Base-by-base conservation (phyloP, 1,140 invertebrate genomes). In the Pygmarrhopalites habei region DNA sequence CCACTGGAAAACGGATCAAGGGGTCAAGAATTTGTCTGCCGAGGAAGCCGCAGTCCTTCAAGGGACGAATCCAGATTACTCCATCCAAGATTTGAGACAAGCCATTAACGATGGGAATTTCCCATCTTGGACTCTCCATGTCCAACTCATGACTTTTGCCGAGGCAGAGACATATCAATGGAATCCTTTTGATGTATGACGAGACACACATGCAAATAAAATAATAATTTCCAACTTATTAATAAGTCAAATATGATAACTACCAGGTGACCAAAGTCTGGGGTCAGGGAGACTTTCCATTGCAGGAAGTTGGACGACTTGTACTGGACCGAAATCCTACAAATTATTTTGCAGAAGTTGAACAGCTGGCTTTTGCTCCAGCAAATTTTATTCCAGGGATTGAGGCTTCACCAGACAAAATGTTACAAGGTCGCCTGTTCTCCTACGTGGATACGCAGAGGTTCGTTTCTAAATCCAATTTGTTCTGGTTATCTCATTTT, bases 221-320 rank as follows among this genome's bases (percentile, higher is more conserved):
- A n/a, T n/a, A n/a, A n/a, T n/a, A n/a, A n/a, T n/a, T n/a, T n/a
- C n/a, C n/a, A n/a, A n/a, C n/a, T n/a, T n/a, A n/a, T n/a, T n/a
- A n/a, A n/a, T n/a, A n/a, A n/a, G n/a, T n/a, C n/a, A n/a, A n/a
- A n/a, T n/a, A n/a, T n/a, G n/a, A n/a, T n/a, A n/a, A n/a, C n/a
- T n/a, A n/a, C n/a, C n/a, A n/a, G n/a, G n/a, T 85, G 29, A 95
- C 93, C 41, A 96, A 96, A 76, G 83, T 95, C 14, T 98, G 94
- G 94, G 85, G 92, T 0, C 94, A 98, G 59, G 76, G 78, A 21
- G 88, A 96, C 17, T 97, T 80, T 75, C 95, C 95, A 15, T 78
- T 98, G 49, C 94, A 94, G 59, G 86, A 85, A 4, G 93, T 97
- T 1, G 96, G 96, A 1, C 87, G 88, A 77, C 74, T 99, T 67